Conservation (phyloP, 2,797 vertebrate genomes). For the Acrossocheilus wenchowensis region DNA sequence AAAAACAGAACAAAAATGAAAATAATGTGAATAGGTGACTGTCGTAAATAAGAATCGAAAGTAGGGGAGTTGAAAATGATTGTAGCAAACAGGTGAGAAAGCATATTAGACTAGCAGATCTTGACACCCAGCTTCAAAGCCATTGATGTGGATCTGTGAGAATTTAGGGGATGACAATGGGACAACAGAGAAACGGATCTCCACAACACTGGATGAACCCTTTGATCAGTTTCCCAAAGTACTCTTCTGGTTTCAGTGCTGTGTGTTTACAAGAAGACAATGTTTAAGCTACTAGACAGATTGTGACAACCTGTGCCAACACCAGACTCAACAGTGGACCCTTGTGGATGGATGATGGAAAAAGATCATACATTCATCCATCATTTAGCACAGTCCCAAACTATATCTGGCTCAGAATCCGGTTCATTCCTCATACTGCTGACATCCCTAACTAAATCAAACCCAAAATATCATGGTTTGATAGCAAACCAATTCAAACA, state of each 20-base stretch:
- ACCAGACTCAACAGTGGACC: conserved; percentile 23
- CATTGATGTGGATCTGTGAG: conserved; percentile 30
- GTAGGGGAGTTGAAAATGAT: conserved; percentile 8
- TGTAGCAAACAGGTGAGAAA: conserved; percentile 28
- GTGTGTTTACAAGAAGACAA: neutral
- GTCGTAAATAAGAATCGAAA: neutral
- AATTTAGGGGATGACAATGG: conserved; percentile 16
- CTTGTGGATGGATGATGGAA: conserved; percentile 23
- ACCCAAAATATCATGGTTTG: neutral
- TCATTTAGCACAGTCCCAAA: neutral
- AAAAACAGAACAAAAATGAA: conserved; percentile 3
- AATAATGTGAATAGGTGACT: conserved; percentile 25
- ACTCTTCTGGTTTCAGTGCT: conserved; percentile 1
- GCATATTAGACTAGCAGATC: conserved; percentile 11
- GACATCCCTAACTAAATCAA: neutral
- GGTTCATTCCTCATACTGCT: neutral
- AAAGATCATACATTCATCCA: neutral
- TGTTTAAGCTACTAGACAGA: conserved; percentile 12
- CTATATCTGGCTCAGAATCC: neutral
- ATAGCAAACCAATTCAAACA: conserved; percentile 12
- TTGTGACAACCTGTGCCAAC: neutral
- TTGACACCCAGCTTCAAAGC: conserved; percentile 17
- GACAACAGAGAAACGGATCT: conserved; percentile 5
- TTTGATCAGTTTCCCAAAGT: conserved; percentile 19
- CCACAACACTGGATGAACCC: neutral